phyloP scores from a whole-genome alignment of 2,888 invertebrate genomes.

The Rhingia rostrata region DNA sequence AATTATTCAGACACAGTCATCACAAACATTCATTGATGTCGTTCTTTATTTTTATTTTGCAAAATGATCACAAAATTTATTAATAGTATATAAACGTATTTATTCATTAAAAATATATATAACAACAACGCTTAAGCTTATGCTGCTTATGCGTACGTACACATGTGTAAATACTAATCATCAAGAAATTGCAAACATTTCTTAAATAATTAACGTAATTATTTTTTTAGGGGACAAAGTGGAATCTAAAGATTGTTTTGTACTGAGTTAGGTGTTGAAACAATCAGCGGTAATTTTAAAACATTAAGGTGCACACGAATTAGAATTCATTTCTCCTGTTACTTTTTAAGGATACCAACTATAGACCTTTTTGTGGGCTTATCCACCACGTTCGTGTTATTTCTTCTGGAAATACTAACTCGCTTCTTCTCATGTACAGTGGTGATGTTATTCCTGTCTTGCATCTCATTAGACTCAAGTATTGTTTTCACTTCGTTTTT shows the following conservation, averaged over 20 bases:
- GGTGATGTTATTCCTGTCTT: neutral
- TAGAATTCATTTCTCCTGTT: neutral
- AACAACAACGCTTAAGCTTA: slow-evolving; percentile 32
- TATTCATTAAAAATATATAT: neutral
- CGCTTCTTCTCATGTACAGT: slow-evolving; percentile 49
- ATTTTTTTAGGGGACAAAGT: slow-evolving; percentile 1
- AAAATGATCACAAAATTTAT: slow-evolving; percentile 20
- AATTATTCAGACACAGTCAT: neutral
- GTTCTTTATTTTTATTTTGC: slow-evolving; percentile 44
- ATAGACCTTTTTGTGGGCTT: neutral
- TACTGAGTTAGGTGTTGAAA: too few species aligned
- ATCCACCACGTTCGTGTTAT: neutral
- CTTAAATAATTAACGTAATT: neutral
- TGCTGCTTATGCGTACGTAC: slow-evolving; percentile 45
- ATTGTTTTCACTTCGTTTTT: neutral
- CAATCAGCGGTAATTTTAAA: too few species aligned
- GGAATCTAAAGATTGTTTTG: neutral
- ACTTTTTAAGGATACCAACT: slow-evolving; percentile 10
- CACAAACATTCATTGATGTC: slow-evolving; percentile 2
- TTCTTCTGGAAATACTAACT: slow-evolving; percentile 39
- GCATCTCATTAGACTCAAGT: neutral
- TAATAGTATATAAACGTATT: slow-evolving; percentile 1
- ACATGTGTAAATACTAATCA: neutral
- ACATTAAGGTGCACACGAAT: too few species aligned
- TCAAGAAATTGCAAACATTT: neutral